Evolutionary conservation across 2,797 vertebrate species (phyloP).

Genomic region (Parotocinclus haroldoi): DNA sequence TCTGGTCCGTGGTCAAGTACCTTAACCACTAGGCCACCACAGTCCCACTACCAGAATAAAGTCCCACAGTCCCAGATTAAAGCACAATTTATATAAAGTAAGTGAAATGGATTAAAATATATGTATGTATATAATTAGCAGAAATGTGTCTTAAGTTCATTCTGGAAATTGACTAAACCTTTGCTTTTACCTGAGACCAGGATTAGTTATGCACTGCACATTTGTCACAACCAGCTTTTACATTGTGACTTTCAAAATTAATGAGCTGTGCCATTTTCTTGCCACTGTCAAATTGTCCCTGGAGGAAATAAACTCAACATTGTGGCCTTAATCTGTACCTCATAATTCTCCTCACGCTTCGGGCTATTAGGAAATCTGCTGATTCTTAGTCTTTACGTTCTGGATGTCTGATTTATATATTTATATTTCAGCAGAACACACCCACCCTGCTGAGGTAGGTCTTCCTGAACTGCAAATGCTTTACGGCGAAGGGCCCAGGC

Average conservation of each 20-base stretch:
- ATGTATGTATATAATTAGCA: too few species aligned
- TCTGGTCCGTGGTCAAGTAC: too few species aligned
- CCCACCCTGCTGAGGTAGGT: constrained; percentile 16
- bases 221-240: constrained; percentile 3
- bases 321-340: constrained; percentile 12
- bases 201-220: neutral
- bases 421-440: constrained; percentile 1
- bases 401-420: neutral
- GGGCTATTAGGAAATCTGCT: constrained; percentile 27
- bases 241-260: neutral
- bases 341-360: constrained; percentile 8
- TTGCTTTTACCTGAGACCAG: neutral
- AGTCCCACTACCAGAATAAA: too few species aligned
- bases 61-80: too few species aligned
- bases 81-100: too few species aligned
- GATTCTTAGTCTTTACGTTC: constrained; percentile 13
- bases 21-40: too few species aligned
- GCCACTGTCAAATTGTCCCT: constrained; percentile 13
- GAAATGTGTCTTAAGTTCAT: too few species aligned
- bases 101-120: too few species aligned
- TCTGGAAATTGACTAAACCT: too few species aligned
- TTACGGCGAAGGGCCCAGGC: constrained; percentile 46
- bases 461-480: constrained; percentile 34
- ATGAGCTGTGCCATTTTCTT: constrained; percentile 6
- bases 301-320: constrained; percentile 3